Percentiles rank a stretch among this genome's conserved stretches.
Evolutionary conservation across 2,113 vertebrate species (phyloP).

Genomic region (Dromaius novaehollandiae): DNA sequence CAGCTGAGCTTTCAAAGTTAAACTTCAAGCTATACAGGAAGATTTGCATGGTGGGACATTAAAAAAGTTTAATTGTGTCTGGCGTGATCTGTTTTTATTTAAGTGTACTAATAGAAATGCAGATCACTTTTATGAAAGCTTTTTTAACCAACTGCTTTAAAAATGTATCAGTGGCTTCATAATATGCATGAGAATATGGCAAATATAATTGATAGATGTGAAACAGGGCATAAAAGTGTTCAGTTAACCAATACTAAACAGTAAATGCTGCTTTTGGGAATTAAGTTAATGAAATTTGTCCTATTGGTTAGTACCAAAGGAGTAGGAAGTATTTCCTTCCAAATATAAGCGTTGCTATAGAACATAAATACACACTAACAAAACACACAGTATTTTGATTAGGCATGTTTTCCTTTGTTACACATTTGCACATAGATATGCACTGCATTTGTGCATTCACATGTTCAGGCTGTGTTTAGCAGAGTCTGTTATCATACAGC

Average conservation of each 20-base stretch:
- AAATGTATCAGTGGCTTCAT: conserved; percentile 23
- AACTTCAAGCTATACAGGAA: conserved; percentile 36
- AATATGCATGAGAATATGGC: background rate
- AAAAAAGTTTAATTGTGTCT: background rate
- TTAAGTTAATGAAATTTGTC: background rate
- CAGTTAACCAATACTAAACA: background rate
- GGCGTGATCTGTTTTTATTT: background rate
- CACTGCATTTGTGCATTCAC: background rate
- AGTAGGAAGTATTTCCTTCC: conserved; percentile 24
- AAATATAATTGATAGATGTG: background rate
- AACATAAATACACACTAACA: background rate
- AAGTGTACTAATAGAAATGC: background rate
- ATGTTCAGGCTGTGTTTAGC: conserved; percentile 42
- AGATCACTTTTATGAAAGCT: background rate
- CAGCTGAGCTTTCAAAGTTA: conserved; percentile 49
- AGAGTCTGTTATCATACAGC: background rate
- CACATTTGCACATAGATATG: background rate
- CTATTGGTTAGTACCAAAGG: background rate
- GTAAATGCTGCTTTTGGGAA: conserved; percentile 16
- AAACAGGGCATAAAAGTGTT: background rate
- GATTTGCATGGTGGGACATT: background rate
- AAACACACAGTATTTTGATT: conserved; percentile 37
- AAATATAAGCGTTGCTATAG: background rate
- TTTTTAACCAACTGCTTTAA: background rate
- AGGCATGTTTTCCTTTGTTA: conserved; percentile 35